Percentiles rank a stretch among this genome's conserved stretches.
Evolutionary conservation across 2,113 vertebrate genomes (phyloP).

Genomic region (Mugil cephalus): DNA sequence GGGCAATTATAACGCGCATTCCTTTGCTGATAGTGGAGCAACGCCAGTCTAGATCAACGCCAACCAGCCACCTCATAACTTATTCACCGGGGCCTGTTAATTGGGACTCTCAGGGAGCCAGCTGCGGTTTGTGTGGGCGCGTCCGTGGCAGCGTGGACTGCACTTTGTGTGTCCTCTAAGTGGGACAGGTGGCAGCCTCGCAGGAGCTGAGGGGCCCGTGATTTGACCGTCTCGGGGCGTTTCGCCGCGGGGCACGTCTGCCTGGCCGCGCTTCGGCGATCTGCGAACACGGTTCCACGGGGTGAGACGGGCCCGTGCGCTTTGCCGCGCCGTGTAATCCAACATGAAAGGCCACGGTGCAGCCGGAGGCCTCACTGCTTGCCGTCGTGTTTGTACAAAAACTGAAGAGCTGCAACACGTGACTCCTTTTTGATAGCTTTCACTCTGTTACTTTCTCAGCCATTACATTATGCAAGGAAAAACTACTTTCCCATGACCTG

Average conservation of each 20-base stretch:
- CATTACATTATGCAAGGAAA: neutral
- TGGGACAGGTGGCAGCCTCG: conserved; percentile 45
- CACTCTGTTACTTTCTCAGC: neutral
- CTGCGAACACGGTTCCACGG: conserved; percentile 29
- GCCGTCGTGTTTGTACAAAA: no score
- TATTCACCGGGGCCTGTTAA: conserved; percentile 44
- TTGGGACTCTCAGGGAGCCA: conserved; percentile 23
- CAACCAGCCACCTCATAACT: conserved; percentile 27
- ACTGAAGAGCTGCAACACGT: neutral
- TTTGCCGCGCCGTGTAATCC: conserved; percentile 22
- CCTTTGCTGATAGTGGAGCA: conserved; percentile 19
- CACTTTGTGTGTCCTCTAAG: conserved; percentile 8
- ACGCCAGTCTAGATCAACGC: neutral
- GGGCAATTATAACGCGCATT: neutral
- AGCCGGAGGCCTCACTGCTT: neutral
- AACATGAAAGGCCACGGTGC: conserved; percentile 12
- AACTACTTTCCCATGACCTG: neutral
- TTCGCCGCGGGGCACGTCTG: conserved; percentile 18
- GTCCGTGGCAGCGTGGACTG: neutral
- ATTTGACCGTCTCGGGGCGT: conserved; percentile 23
- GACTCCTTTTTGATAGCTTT: neutral
- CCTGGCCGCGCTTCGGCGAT: conserved; percentile 44
- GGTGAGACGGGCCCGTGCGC: conserved; percentile 22
- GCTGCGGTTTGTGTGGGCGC: conserved; percentile 25
- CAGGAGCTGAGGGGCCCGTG: conserved; percentile 29